These are phyloP conservation scores for Lysiphlebus fabarum DNA, from an alignment of 1,140 invertebrate species.

Conservation along the genomic window DNA sequence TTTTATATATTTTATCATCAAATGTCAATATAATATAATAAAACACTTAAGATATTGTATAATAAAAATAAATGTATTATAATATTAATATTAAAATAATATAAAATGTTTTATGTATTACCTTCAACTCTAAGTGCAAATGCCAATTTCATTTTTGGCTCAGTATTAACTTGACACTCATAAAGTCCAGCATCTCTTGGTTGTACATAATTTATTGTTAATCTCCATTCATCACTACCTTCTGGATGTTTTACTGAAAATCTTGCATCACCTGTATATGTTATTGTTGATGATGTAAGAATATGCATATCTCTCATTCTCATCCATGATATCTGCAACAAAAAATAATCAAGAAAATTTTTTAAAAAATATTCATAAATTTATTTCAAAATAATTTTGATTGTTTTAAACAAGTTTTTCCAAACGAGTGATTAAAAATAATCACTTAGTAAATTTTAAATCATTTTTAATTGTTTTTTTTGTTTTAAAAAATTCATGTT, in stretches of 20 bases:
- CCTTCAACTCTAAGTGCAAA: slow-evolving; percentile 75
- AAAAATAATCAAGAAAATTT: no score
- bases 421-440: background rate
- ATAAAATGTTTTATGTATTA: slow-evolving; percentile 44
- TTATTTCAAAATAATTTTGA: background rate
- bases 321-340: slow-evolving; percentile 84
- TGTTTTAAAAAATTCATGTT: no score
- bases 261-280: slow-evolving; percentile 82
- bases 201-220: slow-evolving; percentile 85
- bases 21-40: no score
- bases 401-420: background rate
- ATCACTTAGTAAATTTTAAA: background rate
- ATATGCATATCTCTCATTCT: slow-evolving; percentile 85
- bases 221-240: slow-evolving; percentile 85
- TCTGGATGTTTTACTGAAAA: slow-evolving; percentile 83
- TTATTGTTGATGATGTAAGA: slow-evolving; percentile 79
- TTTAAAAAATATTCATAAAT: slow-evolving; percentile 3
- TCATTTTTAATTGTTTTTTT: background rate
- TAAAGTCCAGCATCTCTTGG: slow-evolving; percentile 82
- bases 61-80: background rate
- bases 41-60: background rate
- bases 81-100: slow-evolving; percentile 9
- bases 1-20: no score
- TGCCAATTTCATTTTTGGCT: slow-evolving; percentile 81
- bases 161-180: slow-evolving; percentile 81